Conservation (phyloP, 2,888 invertebrate genomes). For the Chalcis sispes region DNA sequence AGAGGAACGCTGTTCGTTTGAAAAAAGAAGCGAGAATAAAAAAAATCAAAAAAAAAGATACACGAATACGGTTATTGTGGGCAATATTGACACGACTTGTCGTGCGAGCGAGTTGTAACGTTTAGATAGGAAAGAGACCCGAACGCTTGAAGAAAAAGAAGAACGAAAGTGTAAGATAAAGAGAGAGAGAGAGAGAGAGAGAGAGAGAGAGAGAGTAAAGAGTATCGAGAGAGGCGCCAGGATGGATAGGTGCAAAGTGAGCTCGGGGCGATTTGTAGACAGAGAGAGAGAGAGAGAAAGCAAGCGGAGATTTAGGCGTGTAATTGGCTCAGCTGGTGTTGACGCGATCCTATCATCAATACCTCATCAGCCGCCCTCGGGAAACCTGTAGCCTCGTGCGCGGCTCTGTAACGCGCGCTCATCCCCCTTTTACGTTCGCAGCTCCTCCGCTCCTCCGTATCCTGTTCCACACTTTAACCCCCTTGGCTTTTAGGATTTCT, state of each 20-base stretch:
- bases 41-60: neutral
- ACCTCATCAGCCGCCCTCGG: constrained; percentile 78
- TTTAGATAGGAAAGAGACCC: constrained; percentile 32
- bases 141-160: neutral
- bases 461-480: neutral
- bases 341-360: constrained; percentile 81
- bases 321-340: constrained; percentile 82
- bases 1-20: too few species aligned
- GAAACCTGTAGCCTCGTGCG: constrained; percentile 71
- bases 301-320: constrained; percentile 75
- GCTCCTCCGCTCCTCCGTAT: neutral
- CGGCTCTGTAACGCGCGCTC: neutral
- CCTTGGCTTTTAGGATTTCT: neutral
- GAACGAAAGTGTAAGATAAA: neutral
- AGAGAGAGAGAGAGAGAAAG: constrained; percentile 58
- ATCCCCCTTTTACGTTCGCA: constrained; percentile 18
- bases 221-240: too few species aligned
- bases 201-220: constrained; percentile 13
- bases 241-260: too few species aligned
- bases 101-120: constrained; percentile 1
- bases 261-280: neutral
- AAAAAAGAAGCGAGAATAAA: neutral
- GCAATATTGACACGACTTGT: constrained; percentile 43
- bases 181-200: neutral
- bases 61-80: constrained; percentile 35